Base-by-base conservation (phyloP, 2,797 vertebrate genomes). In the Ciconia nigra region DNA sequence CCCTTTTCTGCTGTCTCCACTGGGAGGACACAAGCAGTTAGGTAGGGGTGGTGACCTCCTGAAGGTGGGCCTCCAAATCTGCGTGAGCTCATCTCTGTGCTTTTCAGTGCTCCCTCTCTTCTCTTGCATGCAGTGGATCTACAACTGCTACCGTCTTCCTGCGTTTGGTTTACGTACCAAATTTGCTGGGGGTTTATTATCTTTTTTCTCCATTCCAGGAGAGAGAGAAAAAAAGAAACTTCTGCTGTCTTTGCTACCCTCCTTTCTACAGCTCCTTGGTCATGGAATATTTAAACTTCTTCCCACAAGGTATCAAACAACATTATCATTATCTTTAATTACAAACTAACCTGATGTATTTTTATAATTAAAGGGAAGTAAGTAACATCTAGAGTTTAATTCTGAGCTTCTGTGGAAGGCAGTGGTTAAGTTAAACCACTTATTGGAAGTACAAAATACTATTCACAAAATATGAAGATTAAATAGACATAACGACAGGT, bases 251-350 rank as follows among this genome's bases (percentile, higher is more conserved):
- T 89, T 86, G 54, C 41, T 71, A 39, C 11, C 15, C 33, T 95
- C 57, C 61, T 94, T 89, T 83, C 67, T 86, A 74, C 52, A 89
- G 52, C 82, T 87, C 46, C 73, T 87, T 81, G 46, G 61, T 83
- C 61, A 87, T 82, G 58, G 82, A 93, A 91, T 94, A 90, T 87
- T 96, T 85, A 95, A 96, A 94, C 51, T 47, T 80, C 62, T 95
- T 95, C 89, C 91, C 96, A 96, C 77, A 81, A 94, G 73, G 63
- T 96, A 96, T 94, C 96, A 93, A 86, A 79, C 89, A 93, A 96
- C 89, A 44, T 87, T 93, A 92, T 90, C 59, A 97, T 97, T 96
- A 96, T 94, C 78, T 93, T 95, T 97, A 97, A 97, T 97, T 97
- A 96, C 79, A 96, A 91, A 83, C 51, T 76, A 93, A 67, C 93